phyloP scores from a whole-genome alignment of 2,797 vertebrate genomes.

The Sandelia bainsii region DNA sequence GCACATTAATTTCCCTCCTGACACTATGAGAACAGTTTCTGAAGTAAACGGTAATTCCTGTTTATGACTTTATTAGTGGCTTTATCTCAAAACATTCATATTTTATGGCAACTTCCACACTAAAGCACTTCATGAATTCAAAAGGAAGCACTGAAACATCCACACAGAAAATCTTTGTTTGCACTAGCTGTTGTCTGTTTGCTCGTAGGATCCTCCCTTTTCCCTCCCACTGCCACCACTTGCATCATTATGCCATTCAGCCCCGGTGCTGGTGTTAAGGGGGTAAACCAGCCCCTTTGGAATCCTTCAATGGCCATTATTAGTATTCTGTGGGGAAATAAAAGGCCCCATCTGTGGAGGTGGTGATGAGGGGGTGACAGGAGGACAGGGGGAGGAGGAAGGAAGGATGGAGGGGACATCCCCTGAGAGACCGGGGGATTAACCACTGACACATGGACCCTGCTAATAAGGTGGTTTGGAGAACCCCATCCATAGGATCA shows the following conservation, averaged over 20 bases:
- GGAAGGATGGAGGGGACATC: constrained; percentile 37
- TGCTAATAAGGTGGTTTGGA: constrained; percentile 82
- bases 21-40: constrained; percentile 17
- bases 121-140: constrained; percentile 44
- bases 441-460: constrained; percentile 86
- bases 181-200: constrained; percentile 61
- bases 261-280: constrained; percentile 56
- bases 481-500: constrained; percentile 66
- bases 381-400: constrained; percentile 41
- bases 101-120: constrained; percentile 24
- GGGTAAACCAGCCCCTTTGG: constrained; percentile 72
- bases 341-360: constrained; percentile 85
- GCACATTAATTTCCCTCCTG: constrained; percentile 54
- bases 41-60: background rate
- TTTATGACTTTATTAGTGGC: constrained; percentile 21
- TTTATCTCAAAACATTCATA: background rate
- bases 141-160: constrained; percentile 57
- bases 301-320: constrained; percentile 83
- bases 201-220: constrained; percentile 49
- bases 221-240: constrained; percentile 64
- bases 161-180: constrained; percentile 59
- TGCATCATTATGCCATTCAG: constrained; percentile 76
- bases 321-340: constrained; percentile 84
- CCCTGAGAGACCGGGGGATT: constrained; percentile 78
- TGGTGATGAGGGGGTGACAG: constrained; percentile 78